phyloP scores from a whole-genome alignment of 2,888 invertebrate species.

The Trypoxylon attenuatum region DNA sequence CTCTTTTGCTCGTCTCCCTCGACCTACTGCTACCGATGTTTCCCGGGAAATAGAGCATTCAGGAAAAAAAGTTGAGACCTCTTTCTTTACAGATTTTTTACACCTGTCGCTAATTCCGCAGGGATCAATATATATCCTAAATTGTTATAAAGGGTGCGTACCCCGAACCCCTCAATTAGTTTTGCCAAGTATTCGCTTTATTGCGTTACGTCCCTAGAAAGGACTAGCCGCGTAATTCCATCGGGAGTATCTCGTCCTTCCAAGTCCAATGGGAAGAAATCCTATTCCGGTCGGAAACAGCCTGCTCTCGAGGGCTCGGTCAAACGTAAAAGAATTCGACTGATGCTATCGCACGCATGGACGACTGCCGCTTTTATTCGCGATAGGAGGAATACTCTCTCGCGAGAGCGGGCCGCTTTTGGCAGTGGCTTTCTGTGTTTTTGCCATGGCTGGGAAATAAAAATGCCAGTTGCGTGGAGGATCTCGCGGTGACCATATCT shows the following conservation, averaged over 20 bases:
- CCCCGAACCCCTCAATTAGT: too few relatives aligned
- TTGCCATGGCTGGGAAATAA: slow-evolving; percentile 29
- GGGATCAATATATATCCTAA: too few relatives aligned
- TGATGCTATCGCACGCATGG: slow-evolving; percentile 53
- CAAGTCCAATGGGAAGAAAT: slow-evolving; percentile 14
- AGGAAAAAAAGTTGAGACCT: too few relatives aligned
- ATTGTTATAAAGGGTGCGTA: too few relatives aligned
- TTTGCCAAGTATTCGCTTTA: not conserved
- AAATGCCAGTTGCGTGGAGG: slow-evolving; percentile 44
- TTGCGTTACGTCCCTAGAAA: not conserved
- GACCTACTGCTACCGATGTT: too few relatives aligned
- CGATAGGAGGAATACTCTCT: slow-evolving; percentile 49
- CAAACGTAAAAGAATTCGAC: slow-evolving; percentile 50
- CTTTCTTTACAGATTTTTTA: too few relatives aligned
- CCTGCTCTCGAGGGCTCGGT: slow-evolving; percentile 37
- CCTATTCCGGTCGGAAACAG: slow-evolving; percentile 35
- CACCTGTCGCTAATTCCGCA: too few relatives aligned
- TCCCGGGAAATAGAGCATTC: too few relatives aligned
- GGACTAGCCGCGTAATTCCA: not conserved
- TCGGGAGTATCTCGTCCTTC: not conserved
- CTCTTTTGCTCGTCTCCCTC: slow-evolving; percentile 12
- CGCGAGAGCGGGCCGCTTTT: slow-evolving; percentile 26
- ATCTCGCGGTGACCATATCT: slow-evolving; percentile 18
- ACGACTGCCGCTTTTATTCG: slow-evolving; percentile 42
- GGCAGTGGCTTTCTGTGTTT: slow-evolving; percentile 19